Evolutionary conservation across 2,797 vertebrate genomes (phyloP), one percentile per base, ranked within the genome.

Genomic region (Limnodromus scolopaceus): DNA sequence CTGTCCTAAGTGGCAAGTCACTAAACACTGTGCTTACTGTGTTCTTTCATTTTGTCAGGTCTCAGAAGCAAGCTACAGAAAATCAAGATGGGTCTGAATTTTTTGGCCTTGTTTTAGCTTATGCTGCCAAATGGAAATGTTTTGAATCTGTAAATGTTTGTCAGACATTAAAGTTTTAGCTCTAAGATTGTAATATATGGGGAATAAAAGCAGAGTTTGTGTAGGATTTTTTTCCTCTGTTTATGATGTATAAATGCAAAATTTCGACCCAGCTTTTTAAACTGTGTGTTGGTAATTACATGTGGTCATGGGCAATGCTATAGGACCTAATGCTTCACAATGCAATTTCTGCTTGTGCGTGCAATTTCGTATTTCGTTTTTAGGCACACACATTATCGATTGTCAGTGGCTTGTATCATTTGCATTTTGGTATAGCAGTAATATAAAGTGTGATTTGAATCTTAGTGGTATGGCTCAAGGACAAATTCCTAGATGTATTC

Each of bases 281-380:
- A 53, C 25, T 32, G 13, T 38, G 7, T 10, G 3, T 51, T 46
- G 41, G 9, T 71, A 77, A 57, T 72, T 84, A 19, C 19, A 14
- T 0, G 0, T n/a, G 55, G 27, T 78, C 20, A 11, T 2, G 1
- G 32, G 16, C 32, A 38, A 22, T 43, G 11, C 30, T 53, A 16
- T 23, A 48, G 61, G 28, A 68, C 32, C 48, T 77, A 57, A 38
- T 51, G 49, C 55, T 63, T 68, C 34, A 18, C 34, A 58, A 18
- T 41, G 41, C 36, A 41, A 45, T 43, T 81, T 85, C 45, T 72
- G 14, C n/a, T 43, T 61, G 32, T 55, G 46, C 23, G 27, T 38
- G 23, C 53, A 41, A 25, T 71, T 84, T 51, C 2, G 2, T 43
- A 48, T 58, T 79, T 91, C 15, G 25, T 54, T 91, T 90, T 90